phyloP scores from a whole-genome alignment of 2,888 invertebrate genomes.

The Falcaria lacertinaria region DNA sequence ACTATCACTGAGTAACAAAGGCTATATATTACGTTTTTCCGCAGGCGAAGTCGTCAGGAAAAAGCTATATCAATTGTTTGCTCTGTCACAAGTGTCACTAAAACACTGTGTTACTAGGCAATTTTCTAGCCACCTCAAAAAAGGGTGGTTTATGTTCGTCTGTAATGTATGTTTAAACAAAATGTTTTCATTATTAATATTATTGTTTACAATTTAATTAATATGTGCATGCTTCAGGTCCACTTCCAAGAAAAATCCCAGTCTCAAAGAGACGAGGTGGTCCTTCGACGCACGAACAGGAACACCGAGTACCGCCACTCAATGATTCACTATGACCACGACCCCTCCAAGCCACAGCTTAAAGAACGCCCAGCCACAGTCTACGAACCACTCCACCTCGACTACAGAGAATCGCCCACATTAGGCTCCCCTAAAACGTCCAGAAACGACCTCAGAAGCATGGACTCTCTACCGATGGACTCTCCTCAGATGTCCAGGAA shows the following conservation, averaged over 20 bases:
- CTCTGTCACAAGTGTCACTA: too few relatives aligned
- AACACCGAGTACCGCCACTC: constrained; percentile 70
- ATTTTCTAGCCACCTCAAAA: too few relatives aligned
- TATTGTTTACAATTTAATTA: too few relatives aligned
- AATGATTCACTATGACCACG: constrained; percentile 76
- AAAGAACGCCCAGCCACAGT: constrained; percentile 69
- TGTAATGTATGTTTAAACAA: too few relatives aligned
- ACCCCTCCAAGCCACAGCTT: constrained; percentile 56
- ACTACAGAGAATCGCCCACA: constrained; percentile 64
- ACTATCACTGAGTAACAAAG: too few relatives aligned
- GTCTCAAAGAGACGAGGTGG: constrained; percentile 35
- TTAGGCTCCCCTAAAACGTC: constrained; percentile 67
- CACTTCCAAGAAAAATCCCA: constrained; percentile 66
- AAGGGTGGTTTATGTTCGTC: too few relatives aligned
- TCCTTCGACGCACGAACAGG: constrained; percentile 62
- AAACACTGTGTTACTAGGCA: too few relatives aligned
- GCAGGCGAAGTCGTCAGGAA: too few relatives aligned
- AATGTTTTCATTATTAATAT: too few relatives aligned
- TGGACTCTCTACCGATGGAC: constrained; percentile 69
- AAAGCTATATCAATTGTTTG: too few relatives aligned
- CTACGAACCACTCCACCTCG: constrained; percentile 68
- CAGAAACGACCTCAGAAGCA: constrained; percentile 59
- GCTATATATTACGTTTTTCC: too few relatives aligned
- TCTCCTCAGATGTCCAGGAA: constrained; percentile 65
- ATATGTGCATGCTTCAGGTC: constrained; percentile 48